Conservation (phyloP, 2,797 vertebrate genomes). For the Ammospiza maritima region DNA sequence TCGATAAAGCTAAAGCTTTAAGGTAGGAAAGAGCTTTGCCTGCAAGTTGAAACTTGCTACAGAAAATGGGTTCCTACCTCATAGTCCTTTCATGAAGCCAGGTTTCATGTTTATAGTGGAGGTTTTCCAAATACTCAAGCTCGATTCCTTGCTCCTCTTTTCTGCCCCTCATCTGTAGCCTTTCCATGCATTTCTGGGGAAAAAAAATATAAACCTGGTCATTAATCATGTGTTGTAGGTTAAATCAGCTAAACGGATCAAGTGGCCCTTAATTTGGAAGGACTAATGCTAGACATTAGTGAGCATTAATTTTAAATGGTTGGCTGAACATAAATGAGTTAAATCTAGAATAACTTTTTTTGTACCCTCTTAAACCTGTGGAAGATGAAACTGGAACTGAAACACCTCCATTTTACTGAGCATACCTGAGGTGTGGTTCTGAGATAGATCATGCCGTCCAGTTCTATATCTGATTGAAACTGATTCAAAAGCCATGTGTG, state of each 20-base stretch:
- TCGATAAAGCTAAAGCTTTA: neutral
- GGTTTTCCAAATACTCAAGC: constrained; percentile 86
- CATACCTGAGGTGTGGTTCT: constrained; percentile 83
- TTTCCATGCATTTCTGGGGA: constrained; percentile 85
- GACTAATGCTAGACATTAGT: neutral
- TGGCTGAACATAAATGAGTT: neutral
- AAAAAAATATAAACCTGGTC: neutral
- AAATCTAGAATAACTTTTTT: neutral
- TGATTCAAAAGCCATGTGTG: constrained; percentile 84
- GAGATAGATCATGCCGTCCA: constrained; percentile 87
- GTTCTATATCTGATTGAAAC: constrained; percentile 79
- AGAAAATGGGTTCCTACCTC: constrained; percentile 69
- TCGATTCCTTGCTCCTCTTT: constrained; percentile 85
- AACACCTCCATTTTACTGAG: neutral
- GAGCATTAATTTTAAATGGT: neutral
- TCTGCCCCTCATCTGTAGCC: constrained; percentile 80
- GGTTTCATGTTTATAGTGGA: constrained; percentile 86
- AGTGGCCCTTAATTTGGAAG: neutral
- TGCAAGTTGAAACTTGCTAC: neutral
- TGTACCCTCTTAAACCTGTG: neutral
- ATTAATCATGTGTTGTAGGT: neutral
- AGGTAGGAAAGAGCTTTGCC: neutral
- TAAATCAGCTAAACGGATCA: neutral
- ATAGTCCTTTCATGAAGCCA: constrained; percentile 83
- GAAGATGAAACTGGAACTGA: neutral